phyloP scores from a whole-genome alignment of 2,888 invertebrate species.

The Leucozona laternaria region DNA sequence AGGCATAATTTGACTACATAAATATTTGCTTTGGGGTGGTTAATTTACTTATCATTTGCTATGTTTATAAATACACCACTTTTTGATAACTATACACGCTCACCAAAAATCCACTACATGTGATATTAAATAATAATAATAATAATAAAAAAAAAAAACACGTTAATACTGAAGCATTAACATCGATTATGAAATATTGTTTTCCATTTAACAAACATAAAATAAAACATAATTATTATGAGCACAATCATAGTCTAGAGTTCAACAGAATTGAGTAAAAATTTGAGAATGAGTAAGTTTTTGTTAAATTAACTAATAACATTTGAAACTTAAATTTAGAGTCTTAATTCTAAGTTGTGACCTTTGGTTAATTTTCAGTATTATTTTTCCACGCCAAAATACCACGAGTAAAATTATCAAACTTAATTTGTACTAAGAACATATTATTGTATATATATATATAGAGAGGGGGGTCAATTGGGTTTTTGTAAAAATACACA shows the following conservation, averaged over 20 bases:
- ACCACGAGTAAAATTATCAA: constrained; percentile 58
- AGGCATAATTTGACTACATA: constrained; percentile 61
- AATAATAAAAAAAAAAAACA: constrained; percentile 30
- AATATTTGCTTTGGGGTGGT: constrained; percentile 55
- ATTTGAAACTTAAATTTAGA: constrained; percentile 16
- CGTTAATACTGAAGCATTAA: constrained; percentile 61
- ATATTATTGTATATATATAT: constrained; percentile 6
- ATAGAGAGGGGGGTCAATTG: constrained; percentile 44
- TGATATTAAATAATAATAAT: constrained; percentile 19
- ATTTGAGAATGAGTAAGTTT: constrained; percentile 18
- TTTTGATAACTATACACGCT: constrained; percentile 44
- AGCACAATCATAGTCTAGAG: not conserved
- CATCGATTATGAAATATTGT: constrained; percentile 19
- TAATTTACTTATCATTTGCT: constrained; percentile 45
- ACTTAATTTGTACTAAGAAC: constrained; percentile 72
- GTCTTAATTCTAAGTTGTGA: constrained; percentile 55
- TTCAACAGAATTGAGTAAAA: constrained; percentile 33
- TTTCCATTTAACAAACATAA: constrained; percentile 16
- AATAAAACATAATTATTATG: constrained; percentile 18
- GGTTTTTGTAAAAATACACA: constrained; percentile 47
- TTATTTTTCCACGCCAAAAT: constrained; percentile 49
- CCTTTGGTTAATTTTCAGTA: constrained; percentile 54
- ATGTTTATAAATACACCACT: constrained; percentile 40
- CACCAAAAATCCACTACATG: constrained; percentile 38
- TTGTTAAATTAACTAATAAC: not conserved